These are phyloP conservation scores for Drosophila quadrilineata DNA, from an alignment of 1,140 invertebrate genomes.

Conservation along the genomic window DNA sequence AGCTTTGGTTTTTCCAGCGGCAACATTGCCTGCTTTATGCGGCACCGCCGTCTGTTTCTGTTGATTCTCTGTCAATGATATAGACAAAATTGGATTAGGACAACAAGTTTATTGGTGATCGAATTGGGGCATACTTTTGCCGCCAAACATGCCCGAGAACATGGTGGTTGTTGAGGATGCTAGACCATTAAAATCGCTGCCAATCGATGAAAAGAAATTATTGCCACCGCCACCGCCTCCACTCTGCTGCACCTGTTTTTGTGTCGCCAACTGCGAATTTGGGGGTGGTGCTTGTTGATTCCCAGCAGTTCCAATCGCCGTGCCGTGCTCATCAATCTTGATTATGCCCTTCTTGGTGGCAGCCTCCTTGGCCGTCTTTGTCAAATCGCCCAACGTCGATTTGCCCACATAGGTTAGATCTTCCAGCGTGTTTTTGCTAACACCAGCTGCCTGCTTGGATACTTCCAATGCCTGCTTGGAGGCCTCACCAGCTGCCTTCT, in stretches of 20 bases:
- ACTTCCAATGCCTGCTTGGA: slow-evolving; percentile 92
- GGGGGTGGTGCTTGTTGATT: slow-evolving; percentile 43
- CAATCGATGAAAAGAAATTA: slow-evolving; percentile 94
- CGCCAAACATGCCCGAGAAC: slow-evolving; percentile 93
- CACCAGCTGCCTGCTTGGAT: slow-evolving; percentile 92
- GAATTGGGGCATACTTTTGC: slow-evolving; percentile 82
- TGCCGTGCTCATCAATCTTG: slow-evolving; percentile 82
- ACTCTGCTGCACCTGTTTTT: slow-evolving; percentile 80
- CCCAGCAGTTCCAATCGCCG: neutral
- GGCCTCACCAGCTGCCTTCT: slow-evolving; percentile 93
- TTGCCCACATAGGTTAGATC: slow-evolving; percentile 93
- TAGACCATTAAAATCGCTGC: slow-evolving; percentile 93
- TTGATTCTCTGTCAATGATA: slow-evolving; percentile 49
- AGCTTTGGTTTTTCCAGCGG: slow-evolving; percentile 82
- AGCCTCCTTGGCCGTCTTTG: slow-evolving; percentile 93
- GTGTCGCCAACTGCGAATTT: slow-evolving; percentile 81
- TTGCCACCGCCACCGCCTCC: slow-evolving; percentile 83
- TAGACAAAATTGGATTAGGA: neutral
- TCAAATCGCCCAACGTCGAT: slow-evolving; percentile 93
- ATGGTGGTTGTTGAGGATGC: slow-evolving; percentile 94
- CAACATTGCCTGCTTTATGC: slow-evolving; percentile 68
- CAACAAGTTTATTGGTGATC: neutral
- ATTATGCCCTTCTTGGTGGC: slow-evolving; percentile 92
- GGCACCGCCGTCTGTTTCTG: slow-evolving; percentile 53
- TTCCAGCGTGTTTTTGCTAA: slow-evolving; percentile 93